Evolutionary conservation across 2,888 invertebrate species (phyloP).

Genomic region (Drosophila glabriapex): DNA sequence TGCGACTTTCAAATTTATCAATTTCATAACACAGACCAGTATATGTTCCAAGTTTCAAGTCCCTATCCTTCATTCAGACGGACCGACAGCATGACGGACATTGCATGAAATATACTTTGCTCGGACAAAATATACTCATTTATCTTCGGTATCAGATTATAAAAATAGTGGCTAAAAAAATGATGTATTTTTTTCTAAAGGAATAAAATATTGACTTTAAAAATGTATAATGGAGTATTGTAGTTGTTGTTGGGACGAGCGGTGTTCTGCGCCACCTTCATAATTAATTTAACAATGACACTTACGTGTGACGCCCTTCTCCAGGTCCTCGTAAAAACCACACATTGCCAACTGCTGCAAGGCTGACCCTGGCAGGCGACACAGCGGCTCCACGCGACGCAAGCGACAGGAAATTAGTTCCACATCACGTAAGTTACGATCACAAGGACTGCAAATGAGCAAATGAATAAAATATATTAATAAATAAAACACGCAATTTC

Average conservation of each 20-base stretch:
- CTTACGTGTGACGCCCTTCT: conserved; percentile 92
- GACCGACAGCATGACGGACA: not conserved
- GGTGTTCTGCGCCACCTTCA: conserved; percentile 4
- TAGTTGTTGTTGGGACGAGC: not conserved
- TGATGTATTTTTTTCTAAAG: not conserved
- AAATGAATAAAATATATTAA: not conserved
- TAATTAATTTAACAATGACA: conserved; percentile 67
- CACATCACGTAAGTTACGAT: conserved; percentile 90
- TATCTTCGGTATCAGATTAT: not conserved
- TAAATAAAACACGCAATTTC: not conserved
- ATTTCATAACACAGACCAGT: not conserved
- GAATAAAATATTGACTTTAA: conserved; percentile 3
- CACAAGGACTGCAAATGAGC: conserved; percentile 87
- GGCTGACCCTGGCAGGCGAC: conserved; percentile 89
- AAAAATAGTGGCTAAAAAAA: not conserved
- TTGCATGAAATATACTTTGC: not conserved
- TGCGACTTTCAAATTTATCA: not conserved
- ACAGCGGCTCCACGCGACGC: conserved; percentile 88
- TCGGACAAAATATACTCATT: not conserved
- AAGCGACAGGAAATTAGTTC: conserved; percentile 90
- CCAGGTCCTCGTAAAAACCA: conserved; percentile 92
- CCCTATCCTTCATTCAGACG: not conserved
- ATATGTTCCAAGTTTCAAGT: not conserved
- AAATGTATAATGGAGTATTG: not conserved
- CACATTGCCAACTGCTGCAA: conserved; percentile 91